Base-by-base conservation (phyloP, 2,888 invertebrate species). In the Biston betularia region DNA sequence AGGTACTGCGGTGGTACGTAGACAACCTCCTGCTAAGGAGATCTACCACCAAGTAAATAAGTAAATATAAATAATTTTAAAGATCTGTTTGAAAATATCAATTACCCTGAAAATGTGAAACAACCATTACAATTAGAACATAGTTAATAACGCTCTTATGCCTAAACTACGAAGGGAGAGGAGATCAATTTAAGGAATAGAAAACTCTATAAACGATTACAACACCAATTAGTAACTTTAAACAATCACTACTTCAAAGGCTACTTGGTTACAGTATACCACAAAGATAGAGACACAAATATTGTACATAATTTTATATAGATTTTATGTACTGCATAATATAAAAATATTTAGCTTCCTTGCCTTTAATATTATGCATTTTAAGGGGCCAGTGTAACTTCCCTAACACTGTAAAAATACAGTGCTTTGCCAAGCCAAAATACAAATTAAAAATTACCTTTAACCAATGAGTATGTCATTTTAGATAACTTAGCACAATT, bases 171-270 rank as follows among this genome's bases (percentile, higher is more conserved):
- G 49, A 83, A 88, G 89, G 88, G 79, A 78, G 67, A 85, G 90
- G 91, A 90, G 84, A 85, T 87, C 79, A 90, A 91, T 74, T 87
- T 73, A 86, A 76, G 89, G 90, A 89, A 91, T 91, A 90, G 83
- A 89, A 91, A 91, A 86, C 68, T 81, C 73, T 74, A 67, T 74
- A 69, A 70, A 73, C n/a, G 7, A 62, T 81, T 75, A 81, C 73
- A 83, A 82, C 76, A 78, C 71, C 70, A 82, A 83, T 80, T 82
- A 73, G 71, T 76, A 77, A 68, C 76, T 78, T 78, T 84, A 84
- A 83, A 85, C 77, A 80, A 83, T 78, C 76, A 80, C 83, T 86
- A 88, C 78, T 75, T 76, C 72, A 82, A 85, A 84, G 80, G 80
- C 83, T 86, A 87, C 75, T 60, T 57, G 57, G 63, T 73, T 70